Base-by-base conservation (phyloP, 1,140 invertebrate genomes). In the Oppia nitens region DNA sequence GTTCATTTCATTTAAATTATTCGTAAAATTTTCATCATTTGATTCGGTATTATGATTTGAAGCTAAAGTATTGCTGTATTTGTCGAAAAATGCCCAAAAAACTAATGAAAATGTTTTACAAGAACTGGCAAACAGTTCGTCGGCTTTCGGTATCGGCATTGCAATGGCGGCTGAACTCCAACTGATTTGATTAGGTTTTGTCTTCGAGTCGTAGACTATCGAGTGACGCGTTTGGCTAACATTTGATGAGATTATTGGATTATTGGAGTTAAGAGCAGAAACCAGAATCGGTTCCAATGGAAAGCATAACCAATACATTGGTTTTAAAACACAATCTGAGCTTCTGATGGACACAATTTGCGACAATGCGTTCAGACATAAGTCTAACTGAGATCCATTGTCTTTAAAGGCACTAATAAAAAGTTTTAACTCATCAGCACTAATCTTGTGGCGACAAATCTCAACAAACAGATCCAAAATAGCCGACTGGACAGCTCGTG, bases 391-490 rank as follows among this genome's bases (percentile, higher is more conserved):
- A 14, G 55, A 32, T 25, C 20, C 21, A 11, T 57, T 40, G 12
- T 56, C 24, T 53, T 61, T 61, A 29, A 60, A 61, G 14, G 59
- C 23, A 21, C 51, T 32, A 6, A 61, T 27, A 20, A 59, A 24
- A n/a, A 52, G 17, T 56, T 53, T 50, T 26, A 61, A 51, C 27
- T 50, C 47, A 12, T 23, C 23, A 3, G 57, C 32, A 28, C 28
- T 21, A 23, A 61, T n/a, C 20, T 53, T 21, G 26, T 45, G 14
- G 21, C 3, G 25, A 3, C 2, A 51, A 11, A 61, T 27, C 27
- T 32, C 47, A 9, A 57, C 23, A 20, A 61, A 58, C 23, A 61
- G 23, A 51, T 61, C 48, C 4, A 61, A 47, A 9, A 61, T 23
- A 2, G 28, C 47, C n/a, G 17, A 32, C 32, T 58, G 61, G 6